Evolutionary conservation across 1,140 invertebrate species (phyloP).

Genomic region (Papilio machaon): DNA sequence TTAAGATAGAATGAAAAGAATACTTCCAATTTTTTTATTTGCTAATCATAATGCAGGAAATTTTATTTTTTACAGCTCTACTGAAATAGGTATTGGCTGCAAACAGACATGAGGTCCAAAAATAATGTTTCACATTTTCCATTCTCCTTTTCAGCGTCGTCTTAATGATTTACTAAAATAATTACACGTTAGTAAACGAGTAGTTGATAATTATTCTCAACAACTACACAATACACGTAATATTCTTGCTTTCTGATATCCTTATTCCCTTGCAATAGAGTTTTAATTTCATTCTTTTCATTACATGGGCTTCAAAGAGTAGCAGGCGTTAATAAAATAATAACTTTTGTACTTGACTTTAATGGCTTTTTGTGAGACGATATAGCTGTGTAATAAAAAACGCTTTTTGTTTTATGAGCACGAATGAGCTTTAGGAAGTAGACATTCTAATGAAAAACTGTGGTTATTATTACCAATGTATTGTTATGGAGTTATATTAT

Average conservation of each 20-base stretch:
- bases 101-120: neutral
- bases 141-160: too few relatives aligned
- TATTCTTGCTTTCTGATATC: neutral
- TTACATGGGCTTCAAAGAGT: neutral
- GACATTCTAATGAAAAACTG: neutral
- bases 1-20: too few relatives aligned
- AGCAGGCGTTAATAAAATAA: conserved; percentile 14
- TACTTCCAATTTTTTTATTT: too few relatives aligned
- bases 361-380: neutral
- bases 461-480: neutral
- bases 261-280: neutral
- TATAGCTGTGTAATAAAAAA: conserved; percentile 19
- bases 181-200: neutral
- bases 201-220: neutral
- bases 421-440: conserved; percentile 10
- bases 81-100: neutral
- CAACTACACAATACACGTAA: neutral
- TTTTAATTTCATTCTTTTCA: too few relatives aligned
- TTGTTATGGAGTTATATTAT: too few relatives aligned
- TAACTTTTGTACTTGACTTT: conserved; percentile 19
- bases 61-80: neutral
- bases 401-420: conserved; percentile 4
- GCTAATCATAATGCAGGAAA: neutral
- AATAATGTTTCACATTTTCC: neutral
- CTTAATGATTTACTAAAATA: too few relatives aligned